These are phyloP conservation scores for Tyrophagus putrescentiae DNA, from an alignment of 1,140 invertebrate species.

Conservation along the genomic window DNA sequence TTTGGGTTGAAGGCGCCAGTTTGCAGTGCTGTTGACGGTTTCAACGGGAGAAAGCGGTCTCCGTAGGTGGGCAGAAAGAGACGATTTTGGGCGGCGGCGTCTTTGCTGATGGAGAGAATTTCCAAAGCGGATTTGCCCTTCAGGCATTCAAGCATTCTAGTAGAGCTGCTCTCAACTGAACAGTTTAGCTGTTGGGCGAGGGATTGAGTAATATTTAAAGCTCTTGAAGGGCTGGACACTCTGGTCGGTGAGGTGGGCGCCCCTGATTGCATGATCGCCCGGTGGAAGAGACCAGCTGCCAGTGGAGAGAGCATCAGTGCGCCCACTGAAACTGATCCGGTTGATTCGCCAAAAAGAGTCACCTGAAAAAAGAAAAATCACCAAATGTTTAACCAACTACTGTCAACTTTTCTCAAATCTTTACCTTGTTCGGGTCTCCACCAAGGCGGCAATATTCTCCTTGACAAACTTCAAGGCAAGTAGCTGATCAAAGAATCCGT, in stretches of 20 bases:
- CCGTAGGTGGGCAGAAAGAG: not conserved
- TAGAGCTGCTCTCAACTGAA: too few species aligned
- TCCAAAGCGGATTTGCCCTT: not conserved
- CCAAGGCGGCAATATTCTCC: too few species aligned
- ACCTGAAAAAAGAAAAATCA: constrained; percentile 41
- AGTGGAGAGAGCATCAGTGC: not conserved
- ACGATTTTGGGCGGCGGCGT: not conserved
- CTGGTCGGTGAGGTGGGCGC: not conserved
- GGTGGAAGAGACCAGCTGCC: constrained; percentile 2
- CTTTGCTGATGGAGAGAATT: not conserved
- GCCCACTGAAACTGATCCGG: constrained; percentile 27
- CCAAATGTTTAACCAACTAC: too few species aligned
- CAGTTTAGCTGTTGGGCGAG: too few species aligned
- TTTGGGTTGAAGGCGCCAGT: not conserved
- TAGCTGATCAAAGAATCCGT: too few species aligned
- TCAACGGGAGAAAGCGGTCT: not conserved
- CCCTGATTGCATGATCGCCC: constrained; percentile 12
- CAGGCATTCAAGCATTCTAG: too few species aligned
- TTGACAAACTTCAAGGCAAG: too few species aligned
- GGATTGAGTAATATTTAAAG: too few species aligned
- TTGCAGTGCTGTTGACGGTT: not conserved
- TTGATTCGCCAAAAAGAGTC: constrained; percentile 37
- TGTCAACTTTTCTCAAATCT: too few species aligned
- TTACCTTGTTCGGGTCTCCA: too few species aligned
- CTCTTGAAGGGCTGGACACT: too few species aligned